A percentile compares a stretch with the other conserved stretches of the same genome.
Conservation (phyloP, 2,888 invertebrate genomes). For the Drosophila histrio region DNA sequence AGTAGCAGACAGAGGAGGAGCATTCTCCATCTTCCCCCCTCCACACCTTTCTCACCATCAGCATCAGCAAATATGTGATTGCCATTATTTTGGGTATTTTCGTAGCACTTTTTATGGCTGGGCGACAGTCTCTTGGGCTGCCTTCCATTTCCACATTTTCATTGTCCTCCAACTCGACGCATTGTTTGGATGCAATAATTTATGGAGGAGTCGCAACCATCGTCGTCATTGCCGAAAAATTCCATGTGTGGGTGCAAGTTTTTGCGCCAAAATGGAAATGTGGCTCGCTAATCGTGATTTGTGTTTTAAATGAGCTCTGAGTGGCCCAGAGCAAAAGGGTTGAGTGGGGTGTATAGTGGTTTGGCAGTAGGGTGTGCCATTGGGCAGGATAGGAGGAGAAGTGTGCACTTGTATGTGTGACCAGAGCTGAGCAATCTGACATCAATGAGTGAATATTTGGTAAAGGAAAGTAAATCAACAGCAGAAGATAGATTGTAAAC, state of each 20-base stretch:
- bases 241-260: conserved; percentile 41
- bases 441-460: neutral
- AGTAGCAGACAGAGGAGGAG: neutral
- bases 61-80: conserved; percentile 18
- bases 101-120: conserved; percentile 37
- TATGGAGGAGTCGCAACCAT: conserved; percentile 37
- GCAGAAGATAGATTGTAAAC: neutral
- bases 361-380: neutral
- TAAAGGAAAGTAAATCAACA: neutral
- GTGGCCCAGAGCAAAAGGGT: neutral
- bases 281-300: conserved; percentile 69
- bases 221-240: conserved; percentile 27
- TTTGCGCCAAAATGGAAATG: conserved; percentile 48
- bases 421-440: neutral
- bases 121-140: conserved; percentile 3
- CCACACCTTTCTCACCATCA: neutral
- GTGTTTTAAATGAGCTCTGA: conserved; percentile 60
- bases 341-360: neutral
- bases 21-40: neutral
- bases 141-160: conserved; percentile 11
- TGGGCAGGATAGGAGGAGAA: no score
- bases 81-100: conserved; percentile 71
- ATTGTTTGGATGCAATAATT: conserved; percentile 62
- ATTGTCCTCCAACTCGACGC: conserved; percentile 45
- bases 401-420: neutral